Conservation (phyloP, 2,888 invertebrate genomes). For the Schizaphis graminum region DNA sequence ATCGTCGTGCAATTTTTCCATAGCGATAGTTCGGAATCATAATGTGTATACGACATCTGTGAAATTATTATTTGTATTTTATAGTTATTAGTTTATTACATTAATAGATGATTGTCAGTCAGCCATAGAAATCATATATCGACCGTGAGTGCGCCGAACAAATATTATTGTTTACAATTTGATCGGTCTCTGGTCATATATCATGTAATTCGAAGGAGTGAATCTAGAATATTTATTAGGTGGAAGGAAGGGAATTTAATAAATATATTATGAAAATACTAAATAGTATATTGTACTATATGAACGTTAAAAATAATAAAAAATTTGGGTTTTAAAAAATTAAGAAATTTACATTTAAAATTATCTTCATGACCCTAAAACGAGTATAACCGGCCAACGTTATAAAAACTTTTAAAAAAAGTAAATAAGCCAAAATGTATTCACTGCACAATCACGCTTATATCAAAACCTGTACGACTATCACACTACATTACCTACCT, state of each 20-base stretch:
- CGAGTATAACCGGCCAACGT: neutral
- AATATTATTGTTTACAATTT: neutral
- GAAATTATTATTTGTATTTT: neutral
- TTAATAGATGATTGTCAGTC: neutral
- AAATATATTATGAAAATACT: neutral
- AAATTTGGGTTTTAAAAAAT: neutral
- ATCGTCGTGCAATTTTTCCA: neutral
- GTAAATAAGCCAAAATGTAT: neutral
- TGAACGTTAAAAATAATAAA: too few relatives aligned
- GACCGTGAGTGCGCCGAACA: neutral
- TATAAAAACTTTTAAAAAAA: neutral
- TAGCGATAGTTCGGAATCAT: neutral
- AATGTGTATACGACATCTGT: neutral
- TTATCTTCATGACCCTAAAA: neutral
- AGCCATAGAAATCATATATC: neutral
- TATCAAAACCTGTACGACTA: neutral
- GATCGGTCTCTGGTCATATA: neutral
- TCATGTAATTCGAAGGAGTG: neutral
- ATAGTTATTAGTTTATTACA: neutral
- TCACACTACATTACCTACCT: neutral
- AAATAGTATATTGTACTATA: neutral
- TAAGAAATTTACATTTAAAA: neutral
- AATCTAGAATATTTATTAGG: neutral
- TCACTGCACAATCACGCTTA: neutral
- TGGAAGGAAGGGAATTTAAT: neutral